Conservation (phyloP, 1,140 invertebrate genomes). For the Chymomyza costata region DNA sequence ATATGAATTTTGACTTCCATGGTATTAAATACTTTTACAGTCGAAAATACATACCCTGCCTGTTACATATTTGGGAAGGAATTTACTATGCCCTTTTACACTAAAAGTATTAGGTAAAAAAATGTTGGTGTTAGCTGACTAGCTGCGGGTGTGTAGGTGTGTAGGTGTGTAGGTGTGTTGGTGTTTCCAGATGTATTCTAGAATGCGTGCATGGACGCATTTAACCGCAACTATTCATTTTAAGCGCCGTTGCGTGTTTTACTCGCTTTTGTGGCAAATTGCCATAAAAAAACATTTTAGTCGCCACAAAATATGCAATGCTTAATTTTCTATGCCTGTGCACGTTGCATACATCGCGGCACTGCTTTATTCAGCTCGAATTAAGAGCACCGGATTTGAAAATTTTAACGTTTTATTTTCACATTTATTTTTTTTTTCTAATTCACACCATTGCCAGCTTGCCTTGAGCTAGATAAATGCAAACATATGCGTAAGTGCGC, state of each 20-base stretch:
- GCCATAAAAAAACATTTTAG: constrained; percentile 63
- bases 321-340: constrained; percentile 46
- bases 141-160: constrained; percentile 16
- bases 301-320: constrained; percentile 65
- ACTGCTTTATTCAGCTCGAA: constrained; percentile 50
- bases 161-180: neutral
- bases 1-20: too few relatives aligned
- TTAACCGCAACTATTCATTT: constrained; percentile 38
- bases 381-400: neutral
- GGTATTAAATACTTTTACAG: too few relatives aligned
- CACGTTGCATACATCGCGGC: constrained; percentile 26
- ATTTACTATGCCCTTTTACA: too few relatives aligned
- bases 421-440: constrained; percentile 34
- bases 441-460: constrained; percentile 50
- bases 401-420: constrained; percentile 1
- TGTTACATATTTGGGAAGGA: too few relatives aligned
- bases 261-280: constrained; percentile 65
- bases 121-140: constrained; percentile 11
- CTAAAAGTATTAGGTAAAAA: too few relatives aligned
- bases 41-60: too few relatives aligned
- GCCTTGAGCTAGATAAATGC: constrained; percentile 4
- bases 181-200: too few relatives aligned
- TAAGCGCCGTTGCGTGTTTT: constrained; percentile 25
- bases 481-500: neutral
- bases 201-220: constrained; percentile 34